A percentile compares a stretch with the other conserved stretches of the same genome.
Conservation (phyloP, 2,797 vertebrate species). For the Hephaestus fuliginosus region DNA sequence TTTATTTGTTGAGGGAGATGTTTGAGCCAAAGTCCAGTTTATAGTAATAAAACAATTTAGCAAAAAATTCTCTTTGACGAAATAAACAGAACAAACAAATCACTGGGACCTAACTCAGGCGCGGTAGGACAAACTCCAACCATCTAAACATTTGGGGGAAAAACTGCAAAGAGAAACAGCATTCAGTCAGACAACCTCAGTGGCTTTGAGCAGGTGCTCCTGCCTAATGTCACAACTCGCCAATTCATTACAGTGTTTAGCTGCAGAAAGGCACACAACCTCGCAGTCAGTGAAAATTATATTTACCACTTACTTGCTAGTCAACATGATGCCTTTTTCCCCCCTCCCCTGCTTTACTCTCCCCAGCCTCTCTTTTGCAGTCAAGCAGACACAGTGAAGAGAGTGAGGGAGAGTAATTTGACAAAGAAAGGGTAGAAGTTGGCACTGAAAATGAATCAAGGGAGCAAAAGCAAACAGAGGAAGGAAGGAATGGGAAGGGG, state of each 20-base stretch:
- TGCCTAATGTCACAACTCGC: slow-evolving; percentile 3
- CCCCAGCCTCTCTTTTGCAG: slow-evolving; percentile 53
- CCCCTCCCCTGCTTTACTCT: slow-evolving; percentile 29
- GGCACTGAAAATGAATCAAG: slow-evolving; percentile 81
- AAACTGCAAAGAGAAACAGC: background rate
- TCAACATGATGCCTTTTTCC: slow-evolving; percentile 27
- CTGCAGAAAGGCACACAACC: slow-evolving; percentile 21
- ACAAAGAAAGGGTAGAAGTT: slow-evolving; percentile 78
- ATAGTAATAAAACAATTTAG: slow-evolving; percentile 17
- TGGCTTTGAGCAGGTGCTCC: slow-evolving; percentile 1
- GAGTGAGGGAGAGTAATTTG: slow-evolving; percentile 66
- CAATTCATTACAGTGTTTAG: slow-evolving; percentile 14
- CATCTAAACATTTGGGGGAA: slow-evolving; percentile 1
- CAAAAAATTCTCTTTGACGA: slow-evolving; percentile 25
- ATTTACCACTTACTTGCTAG: slow-evolving; percentile 47
- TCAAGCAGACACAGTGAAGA: slow-evolving; percentile 63
- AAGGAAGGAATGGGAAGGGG: slow-evolving; percentile 83
- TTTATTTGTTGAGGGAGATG: slow-evolving; percentile 39
- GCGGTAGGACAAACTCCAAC: slow-evolving; percentile 15
- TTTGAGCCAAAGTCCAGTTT: slow-evolving; percentile 28
- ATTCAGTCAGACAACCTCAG: slow-evolving; percentile 8
- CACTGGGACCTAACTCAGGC: background rate
- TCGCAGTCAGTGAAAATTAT: slow-evolving; percentile 28
- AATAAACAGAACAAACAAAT: slow-evolving; percentile 11
- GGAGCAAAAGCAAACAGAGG: slow-evolving; percentile 84